phyloP scores from a whole-genome alignment of 2,797 vertebrate species.

The Cetoscarus ocellatus region DNA sequence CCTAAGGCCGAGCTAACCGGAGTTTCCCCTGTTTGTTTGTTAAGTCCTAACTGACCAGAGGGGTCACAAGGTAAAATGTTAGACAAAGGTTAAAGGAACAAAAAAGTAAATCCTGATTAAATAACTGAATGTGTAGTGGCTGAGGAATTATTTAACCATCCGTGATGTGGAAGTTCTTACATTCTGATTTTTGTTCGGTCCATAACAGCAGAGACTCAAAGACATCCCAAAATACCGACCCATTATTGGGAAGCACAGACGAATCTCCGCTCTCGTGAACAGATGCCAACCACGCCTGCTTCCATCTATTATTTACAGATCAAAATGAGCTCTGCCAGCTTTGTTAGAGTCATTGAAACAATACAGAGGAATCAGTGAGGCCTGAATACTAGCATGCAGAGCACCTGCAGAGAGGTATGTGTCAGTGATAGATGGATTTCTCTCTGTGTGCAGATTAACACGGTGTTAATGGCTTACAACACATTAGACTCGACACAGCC shows the following conservation, averaged over 20 bases:
- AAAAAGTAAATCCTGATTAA: no score
- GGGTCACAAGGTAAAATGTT: no score
- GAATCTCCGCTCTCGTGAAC: conserved; percentile 1
- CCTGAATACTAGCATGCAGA: background rate
- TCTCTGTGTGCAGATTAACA: conserved; percentile 45
- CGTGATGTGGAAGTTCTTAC: conserved; percentile 15
- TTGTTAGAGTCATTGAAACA: conserved; percentile 1
- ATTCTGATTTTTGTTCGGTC: background rate
- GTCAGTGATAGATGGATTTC: conserved; percentile 1
- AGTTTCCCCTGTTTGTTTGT: no score
- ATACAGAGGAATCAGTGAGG: background rate
- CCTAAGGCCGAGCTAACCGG: no score
- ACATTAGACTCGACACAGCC: conserved; percentile 45
- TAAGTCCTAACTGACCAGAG: no score
- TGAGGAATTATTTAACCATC: no score
- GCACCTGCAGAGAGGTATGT: background rate
- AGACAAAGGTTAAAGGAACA: no score
- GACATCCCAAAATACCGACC: background rate
- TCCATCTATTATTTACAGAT: conserved; percentile 50
- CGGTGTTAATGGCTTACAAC: conserved; percentile 37
- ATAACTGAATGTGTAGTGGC: no score
- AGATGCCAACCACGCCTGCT: conserved; percentile 18
- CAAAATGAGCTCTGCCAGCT: background rate
- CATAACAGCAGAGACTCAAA: background rate
- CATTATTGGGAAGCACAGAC: background rate